Evolutionary conservation across 2,797 vertebrate species (phyloP).

Genomic region (Coregonus sp.): DNA sequence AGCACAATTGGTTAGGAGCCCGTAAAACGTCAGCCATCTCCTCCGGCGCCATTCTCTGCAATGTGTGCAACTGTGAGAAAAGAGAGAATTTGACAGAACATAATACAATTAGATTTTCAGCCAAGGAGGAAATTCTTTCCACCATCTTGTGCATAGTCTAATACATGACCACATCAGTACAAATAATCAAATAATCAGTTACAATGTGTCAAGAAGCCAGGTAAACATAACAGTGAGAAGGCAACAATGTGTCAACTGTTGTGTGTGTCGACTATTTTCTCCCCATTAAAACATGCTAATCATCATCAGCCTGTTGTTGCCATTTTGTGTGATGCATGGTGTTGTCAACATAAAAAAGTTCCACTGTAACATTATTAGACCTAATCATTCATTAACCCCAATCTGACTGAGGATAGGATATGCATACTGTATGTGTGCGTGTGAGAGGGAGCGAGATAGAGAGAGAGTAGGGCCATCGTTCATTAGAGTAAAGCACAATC

Average conservation of each 20-base stretch:
- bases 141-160: no score
- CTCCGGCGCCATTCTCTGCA: no score
- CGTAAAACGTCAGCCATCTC: no score
- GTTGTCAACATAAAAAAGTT: conserved; percentile 61
- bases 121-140: no score
- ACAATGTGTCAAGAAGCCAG: no score
- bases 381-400: conserved; percentile 78
- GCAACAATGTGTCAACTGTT: not conserved
- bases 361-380: conserved; percentile 73
- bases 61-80: no score
- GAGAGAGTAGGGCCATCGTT: conserved; percentile 63
- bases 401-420: conserved; percentile 76
- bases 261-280: not conserved
- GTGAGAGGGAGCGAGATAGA: conserved; percentile 20
- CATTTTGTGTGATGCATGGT: conserved; percentile 58
- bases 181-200: no score
- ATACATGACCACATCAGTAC: no score
- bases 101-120: no score
- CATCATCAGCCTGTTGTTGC: conserved; percentile 20
- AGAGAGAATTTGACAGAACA: no score
- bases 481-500: conserved; percentile 79
- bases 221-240: no score
- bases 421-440: conserved; percentile 29
- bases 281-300: conserved; percentile 30
- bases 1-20: no score